Evolutionary conservation across 2,797 vertebrate genomes (phyloP), one percentile per base, ranked within the genome.

Genomic region (Sciurus vulgaris): DNA sequence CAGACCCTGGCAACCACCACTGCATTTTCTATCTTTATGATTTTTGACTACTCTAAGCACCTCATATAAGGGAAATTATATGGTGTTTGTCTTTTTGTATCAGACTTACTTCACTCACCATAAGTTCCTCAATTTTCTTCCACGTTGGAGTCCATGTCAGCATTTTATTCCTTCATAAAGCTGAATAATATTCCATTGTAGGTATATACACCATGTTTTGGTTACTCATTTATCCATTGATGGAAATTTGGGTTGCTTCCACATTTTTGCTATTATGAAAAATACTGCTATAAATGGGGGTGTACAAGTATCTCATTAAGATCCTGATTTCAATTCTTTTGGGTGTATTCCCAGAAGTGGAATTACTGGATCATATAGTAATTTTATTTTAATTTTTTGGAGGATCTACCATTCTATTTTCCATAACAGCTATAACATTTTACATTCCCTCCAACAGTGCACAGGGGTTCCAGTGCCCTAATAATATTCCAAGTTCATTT

Each of bases 321-420:
- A 41, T 17, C 12, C 51, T 63, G 9, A 35, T 91, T 85, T 56
- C 44, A 41, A 7, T 67, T 85, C 38, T 88, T 38, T n/a, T 30
- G n/a, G 47, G 8, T 47, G 10, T 44, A 61, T 73, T 93, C 35
- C 54, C 47, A 85, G 41, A 69, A 84, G 49, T 56, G 22, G 41
- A 88, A 85, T 49, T 74, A 18, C n/a, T 84, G 41, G 54, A 73
- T 74, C 41, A 41, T 33, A 56, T 4, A 18, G 17, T 70, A 69
- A 76, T 93, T 74, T 35, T 59, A 79, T 91, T 81, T 84, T 84
- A 70, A 86, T 35, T 13, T 73, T 91, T 86, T 85, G 41, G 17
- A 65, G 38, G 18, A 61, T 35, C 12, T 41, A 7, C 26, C 35
- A 35, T 73, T 83, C 30, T 86, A n/a, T 59, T 78, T 89, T 83